Evolutionary conservation across 2,888 invertebrate species (phyloP), one percentile per base, ranked within the genome.

Genomic region (Eledona agricola): DNA sequence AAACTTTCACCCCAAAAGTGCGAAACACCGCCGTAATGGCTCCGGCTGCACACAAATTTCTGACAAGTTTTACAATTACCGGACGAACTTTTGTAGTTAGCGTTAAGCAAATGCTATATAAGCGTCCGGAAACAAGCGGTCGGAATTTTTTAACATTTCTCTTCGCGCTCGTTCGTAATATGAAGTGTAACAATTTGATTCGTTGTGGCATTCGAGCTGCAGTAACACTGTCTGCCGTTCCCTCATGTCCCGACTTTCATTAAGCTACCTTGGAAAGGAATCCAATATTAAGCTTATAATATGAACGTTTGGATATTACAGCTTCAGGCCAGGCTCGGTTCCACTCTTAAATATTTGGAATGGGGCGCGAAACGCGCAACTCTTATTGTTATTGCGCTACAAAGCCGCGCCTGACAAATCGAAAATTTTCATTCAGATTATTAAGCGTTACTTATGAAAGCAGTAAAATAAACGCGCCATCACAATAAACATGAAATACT

Each of bases 41-140:
- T 66, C 53, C 58, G 46, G 65, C 65, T 66, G 64, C 70, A 72
- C 72, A 71, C 72, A 72, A 72, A 72, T 72, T 72, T 69, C 56
- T 59, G 60, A 43, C 64, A 74, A 74, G 72, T 74, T 74, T 74
- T 71, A 73, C 73, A 74, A 73, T 74, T 74, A 74, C 72, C 64
- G 64, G 35, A 37, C 58, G 62, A 72, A 72, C 65, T 73, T 73
- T 71, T 63, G 70, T 71, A 70, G 69, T 73, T 73, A 72, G 67
- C 61, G 69, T 68, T 67, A 64, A 66, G 65, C 70, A 65, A 67
- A 65, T 62, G 65, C 57, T 66, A 60, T 65, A 67, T 68, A 68
- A 69, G 65, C 63, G 62, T 56, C 57, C 62, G 56, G 62, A 51
- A 65, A 63, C 60, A 57, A 51, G 54, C 58, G n/a, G n/a, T 55